phyloP scores from a whole-genome alignment of 2,888 invertebrate genomes.

The Phaedon cochleariae region DNA sequence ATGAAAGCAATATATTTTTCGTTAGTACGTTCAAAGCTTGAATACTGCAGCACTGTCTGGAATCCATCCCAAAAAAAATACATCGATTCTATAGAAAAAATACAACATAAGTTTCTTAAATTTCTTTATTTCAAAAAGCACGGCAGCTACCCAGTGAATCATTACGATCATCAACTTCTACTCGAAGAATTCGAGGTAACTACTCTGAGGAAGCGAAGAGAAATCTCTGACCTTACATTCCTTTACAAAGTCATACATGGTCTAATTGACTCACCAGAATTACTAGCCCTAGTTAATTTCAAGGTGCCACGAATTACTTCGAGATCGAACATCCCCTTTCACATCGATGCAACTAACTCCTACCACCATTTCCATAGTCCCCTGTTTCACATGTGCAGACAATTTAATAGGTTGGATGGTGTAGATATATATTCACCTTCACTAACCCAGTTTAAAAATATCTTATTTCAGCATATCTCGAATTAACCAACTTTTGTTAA shows the following conservation, averaged over 20 bases:
- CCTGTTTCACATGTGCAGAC: not conserved
- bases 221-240: not conserved
- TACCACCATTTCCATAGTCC: not conserved
- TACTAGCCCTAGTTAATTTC: not conserved
- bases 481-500: too few relatives aligned
- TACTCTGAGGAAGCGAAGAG: not conserved
- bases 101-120: conserved; percentile 1
- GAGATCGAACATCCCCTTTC: not conserved
- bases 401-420: too few relatives aligned
- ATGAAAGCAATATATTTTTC: not conserved
- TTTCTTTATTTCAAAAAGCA: not conserved
- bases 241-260: not conserved
- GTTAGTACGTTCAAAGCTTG: conserved; percentile 3
- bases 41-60: conserved; percentile 13
- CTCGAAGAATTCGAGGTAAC: not conserved
- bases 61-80: conserved; percentile 7
- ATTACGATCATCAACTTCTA: not conserved
- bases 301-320: not conserved
- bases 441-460: not conserved
- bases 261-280: not conserved
- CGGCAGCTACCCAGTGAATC: not conserved
- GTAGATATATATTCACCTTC: too few relatives aligned
- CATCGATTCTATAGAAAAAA: not conserved
- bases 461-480: too few relatives aligned
- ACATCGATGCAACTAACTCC: not conserved